phyloP scores from a whole-genome alignment of 2,888 invertebrate genomes.

The Lasioglossum villosulum region DNA sequence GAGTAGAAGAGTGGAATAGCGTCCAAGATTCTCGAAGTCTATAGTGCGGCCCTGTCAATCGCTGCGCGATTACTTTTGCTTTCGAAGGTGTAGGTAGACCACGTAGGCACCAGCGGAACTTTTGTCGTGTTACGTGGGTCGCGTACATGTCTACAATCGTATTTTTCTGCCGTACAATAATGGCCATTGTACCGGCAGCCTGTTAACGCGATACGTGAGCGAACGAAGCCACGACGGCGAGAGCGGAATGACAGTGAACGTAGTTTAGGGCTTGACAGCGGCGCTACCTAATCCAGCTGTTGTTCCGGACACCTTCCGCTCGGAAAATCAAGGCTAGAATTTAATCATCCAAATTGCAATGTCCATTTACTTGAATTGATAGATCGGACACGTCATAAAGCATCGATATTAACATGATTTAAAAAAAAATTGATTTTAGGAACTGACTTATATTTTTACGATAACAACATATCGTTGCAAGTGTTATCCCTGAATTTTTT shows the following conservation, averaged over 20 bases:
- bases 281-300: neutral
- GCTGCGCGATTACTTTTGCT: conserved; percentile 48
- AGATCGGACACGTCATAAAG: no score
- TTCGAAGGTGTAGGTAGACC: conserved; percentile 49
- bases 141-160: conserved; percentile 45
- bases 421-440: neutral
- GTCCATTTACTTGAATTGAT: no score
- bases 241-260: neutral
- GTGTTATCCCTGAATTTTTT: no score
- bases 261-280: neutral
- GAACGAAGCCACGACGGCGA: conserved; percentile 33
- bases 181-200: conserved; percentile 71
- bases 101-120: conserved; percentile 53
- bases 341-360: neutral
- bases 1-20: neutral
- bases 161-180: conserved; percentile 73
- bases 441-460: neutral
- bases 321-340: neutral
- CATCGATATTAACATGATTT: no score
- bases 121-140: conserved; percentile 22
- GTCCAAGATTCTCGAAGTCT: conserved; percentile 29
- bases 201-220: conserved; percentile 72
- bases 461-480: neutral
- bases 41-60: conserved; percentile 11
- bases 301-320: conserved; percentile 9